Base-by-base conservation (phyloP, 2,113 vertebrate species). In the Poeciliopsis occidentalis region DNA sequence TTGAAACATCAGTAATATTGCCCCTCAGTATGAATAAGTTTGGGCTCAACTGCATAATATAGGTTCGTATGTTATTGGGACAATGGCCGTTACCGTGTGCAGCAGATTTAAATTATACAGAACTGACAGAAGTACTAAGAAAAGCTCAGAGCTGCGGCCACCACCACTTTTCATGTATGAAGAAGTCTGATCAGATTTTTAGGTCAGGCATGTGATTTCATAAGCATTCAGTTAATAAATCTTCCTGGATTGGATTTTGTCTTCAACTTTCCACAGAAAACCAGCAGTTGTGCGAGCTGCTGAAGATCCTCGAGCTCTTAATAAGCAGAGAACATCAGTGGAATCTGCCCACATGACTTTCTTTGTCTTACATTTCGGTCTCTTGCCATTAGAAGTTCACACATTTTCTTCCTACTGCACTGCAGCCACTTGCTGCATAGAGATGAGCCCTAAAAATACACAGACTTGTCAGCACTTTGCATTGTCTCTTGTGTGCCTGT, bases 381-480 rank as follows among this genome's bases (percentile, higher is more conserved):
- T 80, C 19, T 54, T 57, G 62, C 54, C 57, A 60, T 32, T 34
- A 60, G 24, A 80, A 60, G 64, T 73, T 64, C 63, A 37, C 41
- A 67, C 26, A 63, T 12, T 67, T 66, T 31, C 29, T 61, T 67
- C 26, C 4, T 37, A 19, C 72, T 73, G 32, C 62, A 57, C 71
- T 74, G 73, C 61, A 77, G 71, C 64, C 76, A 75, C 75, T 78
- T 47, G 19, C 66, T 67, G 82, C 87, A 84, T 84, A 82, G 70
- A 82, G 79, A 88, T 82, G 85, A 85, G 78, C 70, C 73, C 85
- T 88, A 86, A 87, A 91, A 91, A 89, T 89, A 92, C 76, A 81
- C 74, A 71, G 74, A 75, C 74, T 78, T 85, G 91, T 93, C 91
- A 92, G 92, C 91, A 88, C 82, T 93, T 91, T 86, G 73, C 74